Conservation (phyloP, 2,113 vertebrate species). For the Sylvietta virens region DNA sequence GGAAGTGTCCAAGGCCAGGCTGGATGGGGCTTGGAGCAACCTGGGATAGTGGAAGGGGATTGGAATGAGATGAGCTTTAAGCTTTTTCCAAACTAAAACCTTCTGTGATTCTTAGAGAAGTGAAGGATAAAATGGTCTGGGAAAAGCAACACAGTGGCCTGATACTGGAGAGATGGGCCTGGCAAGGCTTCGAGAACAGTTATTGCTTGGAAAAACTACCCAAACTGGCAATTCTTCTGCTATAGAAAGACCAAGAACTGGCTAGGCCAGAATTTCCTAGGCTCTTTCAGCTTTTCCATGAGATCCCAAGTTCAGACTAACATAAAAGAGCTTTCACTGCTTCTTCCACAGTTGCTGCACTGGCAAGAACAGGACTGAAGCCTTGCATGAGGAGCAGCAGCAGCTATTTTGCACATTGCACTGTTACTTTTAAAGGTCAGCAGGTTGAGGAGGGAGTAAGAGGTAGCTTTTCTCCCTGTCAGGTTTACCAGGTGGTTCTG, state of each 20-base stretch:
- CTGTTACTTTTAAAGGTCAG: neutral
- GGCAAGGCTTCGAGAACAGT: neutral
- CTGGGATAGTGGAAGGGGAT: accelerated
- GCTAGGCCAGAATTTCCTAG: neutral
- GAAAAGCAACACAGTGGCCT: neutral
- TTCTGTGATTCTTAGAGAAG: neutral
- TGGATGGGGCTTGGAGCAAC: accelerated
- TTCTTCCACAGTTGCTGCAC: neutral
- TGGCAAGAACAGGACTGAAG: neutral
- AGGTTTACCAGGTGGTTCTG: neutral
- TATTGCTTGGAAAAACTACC: neutral
- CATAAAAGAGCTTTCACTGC: neutral
- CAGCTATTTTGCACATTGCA: neutral
- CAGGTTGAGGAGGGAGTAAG: neutral
- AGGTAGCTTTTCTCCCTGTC: neutral
- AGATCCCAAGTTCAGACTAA: neutral
- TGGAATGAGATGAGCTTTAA: neutral
- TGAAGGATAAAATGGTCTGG: neutral
- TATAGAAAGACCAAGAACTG: neutral
- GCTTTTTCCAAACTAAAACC: neutral
- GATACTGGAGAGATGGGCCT: neutral
- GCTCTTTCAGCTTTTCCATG: neutral
- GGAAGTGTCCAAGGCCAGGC: neutral
- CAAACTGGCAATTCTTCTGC: neutral
- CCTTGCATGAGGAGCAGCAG: neutral